Conservation (phyloP, 2,113 vertebrate species). For the Siphamia tubifer region DNA sequence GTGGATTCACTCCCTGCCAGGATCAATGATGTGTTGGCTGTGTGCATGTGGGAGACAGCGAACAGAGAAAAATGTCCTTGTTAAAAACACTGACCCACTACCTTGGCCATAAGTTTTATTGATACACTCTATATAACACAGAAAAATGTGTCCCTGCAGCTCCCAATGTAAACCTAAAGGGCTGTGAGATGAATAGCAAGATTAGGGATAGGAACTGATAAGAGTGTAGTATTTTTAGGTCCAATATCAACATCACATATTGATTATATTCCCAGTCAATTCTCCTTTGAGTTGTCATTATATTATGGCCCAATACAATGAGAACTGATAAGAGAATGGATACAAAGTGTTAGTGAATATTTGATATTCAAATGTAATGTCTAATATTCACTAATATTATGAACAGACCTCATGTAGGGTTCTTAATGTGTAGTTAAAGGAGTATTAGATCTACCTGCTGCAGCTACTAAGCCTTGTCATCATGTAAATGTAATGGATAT, state of each 20-base stretch:
- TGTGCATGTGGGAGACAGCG: not conserved
- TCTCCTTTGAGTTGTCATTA: not conserved
- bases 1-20: constrained; percentile 24
- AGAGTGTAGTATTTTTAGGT: too few species aligned
- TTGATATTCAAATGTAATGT: too few species aligned
- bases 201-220: not conserved
- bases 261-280: not conserved
- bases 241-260: too few species aligned
- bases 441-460: too few species aligned
- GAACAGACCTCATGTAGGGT: too few species aligned
- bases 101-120: not conserved
- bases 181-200: not conserved
- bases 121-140: not conserved
- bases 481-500: too few species aligned
- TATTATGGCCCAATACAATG: too few species aligned
- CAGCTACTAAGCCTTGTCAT: too few species aligned
- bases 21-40: constrained; percentile 14
- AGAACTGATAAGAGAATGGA: too few species aligned
- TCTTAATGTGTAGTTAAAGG: too few species aligned
- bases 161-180: not conserved
- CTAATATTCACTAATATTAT: too few species aligned
- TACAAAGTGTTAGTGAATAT: too few species aligned
- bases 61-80: constrained; percentile 9
- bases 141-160: not conserved
- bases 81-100: not conserved